phyloP scores from a whole-genome alignment of 2,113 vertebrate genomes.

The Barbus barbus region DNA sequence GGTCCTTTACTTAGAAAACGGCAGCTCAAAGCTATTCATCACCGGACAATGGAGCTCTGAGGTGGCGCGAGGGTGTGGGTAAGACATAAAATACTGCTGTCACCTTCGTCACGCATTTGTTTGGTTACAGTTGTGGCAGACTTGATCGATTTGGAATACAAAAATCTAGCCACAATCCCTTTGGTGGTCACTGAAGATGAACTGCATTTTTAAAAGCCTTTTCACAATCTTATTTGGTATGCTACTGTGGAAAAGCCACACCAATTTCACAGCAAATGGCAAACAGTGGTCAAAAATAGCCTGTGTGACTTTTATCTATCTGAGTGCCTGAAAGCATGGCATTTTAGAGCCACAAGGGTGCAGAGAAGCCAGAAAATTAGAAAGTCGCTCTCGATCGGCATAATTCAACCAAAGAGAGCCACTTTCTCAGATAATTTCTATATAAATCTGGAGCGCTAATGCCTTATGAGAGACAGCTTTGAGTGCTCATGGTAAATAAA shows the following conservation, averaged over 20 bases:
- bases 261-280: constrained; percentile 17
- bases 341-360: background rate
- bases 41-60: constrained; percentile 47
- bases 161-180: constrained; percentile 66
- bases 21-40: constrained; percentile 75
- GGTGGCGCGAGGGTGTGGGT: background rate
- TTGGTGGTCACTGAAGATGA: constrained; percentile 72
- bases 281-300: constrained; percentile 22
- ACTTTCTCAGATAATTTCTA: constrained; percentile 41
- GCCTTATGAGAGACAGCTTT: constrained; percentile 65
- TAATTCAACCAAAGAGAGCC: background rate
- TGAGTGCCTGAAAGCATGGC: background rate
- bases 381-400: constrained; percentile 19
- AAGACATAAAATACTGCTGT: too few relatives aligned
- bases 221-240: constrained; percentile 55
- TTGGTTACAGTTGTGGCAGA: constrained; percentile 65
- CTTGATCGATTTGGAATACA: constrained; percentile 66
- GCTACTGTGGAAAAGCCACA: constrained; percentile 40
- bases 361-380: background rate
- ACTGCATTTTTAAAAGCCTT: constrained; percentile 68
- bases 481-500: constrained; percentile 70
- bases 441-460: constrained; percentile 18
- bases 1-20: constrained; percentile 64
- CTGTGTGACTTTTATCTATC: background rate
- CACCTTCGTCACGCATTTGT: too few relatives aligned